phyloP scores from a whole-genome alignment of 2,888 invertebrate species.

The Stenotaenia linearis region DNA sequence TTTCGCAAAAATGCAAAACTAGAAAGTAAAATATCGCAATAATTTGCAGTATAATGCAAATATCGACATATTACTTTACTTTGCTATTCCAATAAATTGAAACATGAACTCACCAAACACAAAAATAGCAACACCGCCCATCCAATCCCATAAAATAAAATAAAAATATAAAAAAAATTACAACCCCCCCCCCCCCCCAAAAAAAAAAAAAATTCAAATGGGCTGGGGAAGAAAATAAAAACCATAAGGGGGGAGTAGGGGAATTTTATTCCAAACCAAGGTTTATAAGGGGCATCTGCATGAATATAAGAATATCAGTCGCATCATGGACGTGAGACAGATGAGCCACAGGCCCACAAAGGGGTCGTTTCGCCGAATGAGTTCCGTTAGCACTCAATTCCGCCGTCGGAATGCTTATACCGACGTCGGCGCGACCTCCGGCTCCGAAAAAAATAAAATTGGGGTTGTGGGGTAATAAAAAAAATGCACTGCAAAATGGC shows the following conservation, averaged over 20 bases:
- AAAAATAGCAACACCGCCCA: too few relatives aligned
- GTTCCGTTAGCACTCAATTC: conserved; percentile 33
- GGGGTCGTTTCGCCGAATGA: conserved; percentile 31
- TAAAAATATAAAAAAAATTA: background rate
- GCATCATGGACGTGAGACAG: conserved; percentile 30
- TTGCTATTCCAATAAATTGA: too few relatives aligned
- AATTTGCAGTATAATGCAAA: too few relatives aligned
- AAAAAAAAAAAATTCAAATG: too few relatives aligned
- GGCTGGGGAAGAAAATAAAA: too few relatives aligned
- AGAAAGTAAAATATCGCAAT: too few relatives aligned
- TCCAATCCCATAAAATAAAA: too few relatives aligned
- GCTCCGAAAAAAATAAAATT: background rate
- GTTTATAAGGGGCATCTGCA: conserved; percentile 3
- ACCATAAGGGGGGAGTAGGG: too few relatives aligned
- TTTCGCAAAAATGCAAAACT: too few relatives aligned
- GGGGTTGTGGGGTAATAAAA: background rate
- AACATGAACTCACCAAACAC: too few relatives aligned
- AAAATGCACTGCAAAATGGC: background rate
- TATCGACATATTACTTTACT: too few relatives aligned
- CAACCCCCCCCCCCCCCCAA: too few relatives aligned
- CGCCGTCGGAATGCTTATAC: background rate
- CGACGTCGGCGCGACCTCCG: background rate
- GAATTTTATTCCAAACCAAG: background rate
- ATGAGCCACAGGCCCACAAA: conserved; percentile 30
- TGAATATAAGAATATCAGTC: conserved; percentile 19